Conservation (phyloP, 1,140 invertebrate genomes). For the Aphelinus certus region DNA sequence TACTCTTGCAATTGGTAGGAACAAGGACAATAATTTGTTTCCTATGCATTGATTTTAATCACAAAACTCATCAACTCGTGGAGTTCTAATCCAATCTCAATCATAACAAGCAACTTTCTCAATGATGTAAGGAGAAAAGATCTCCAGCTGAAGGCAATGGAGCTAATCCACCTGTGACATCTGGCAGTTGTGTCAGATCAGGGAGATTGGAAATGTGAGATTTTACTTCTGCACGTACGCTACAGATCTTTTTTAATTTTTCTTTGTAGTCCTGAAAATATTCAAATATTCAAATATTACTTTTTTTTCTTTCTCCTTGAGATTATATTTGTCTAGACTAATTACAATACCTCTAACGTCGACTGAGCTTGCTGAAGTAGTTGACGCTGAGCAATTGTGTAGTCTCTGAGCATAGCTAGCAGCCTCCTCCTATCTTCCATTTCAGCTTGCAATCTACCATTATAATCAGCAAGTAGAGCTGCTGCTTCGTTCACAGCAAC, state of each 20-base stretch:
- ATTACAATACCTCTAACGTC: slow-evolving; percentile 78
- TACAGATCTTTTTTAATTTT: slow-evolving; percentile 85
- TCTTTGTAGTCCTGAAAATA: slow-evolving; percentile 83
- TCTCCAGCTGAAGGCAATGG: slow-evolving; percentile 94
- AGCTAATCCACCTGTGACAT: slow-evolving; percentile 88
- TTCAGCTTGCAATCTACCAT: slow-evolving; percentile 83
- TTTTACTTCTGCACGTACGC: slow-evolving; percentile 86
- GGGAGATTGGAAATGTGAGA: slow-evolving; percentile 93
- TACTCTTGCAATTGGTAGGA: slow-evolving; percentile 5
- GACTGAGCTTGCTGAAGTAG: slow-evolving; percentile 84
- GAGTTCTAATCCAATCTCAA: slow-evolving; percentile 20
- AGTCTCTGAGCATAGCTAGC: slow-evolving; percentile 87
- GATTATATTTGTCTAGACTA: not conserved
- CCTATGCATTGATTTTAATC: slow-evolving; percentile 15
- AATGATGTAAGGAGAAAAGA: slow-evolving; percentile 78
- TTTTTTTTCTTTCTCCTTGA: too few species aligned
- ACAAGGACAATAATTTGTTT: not conserved
- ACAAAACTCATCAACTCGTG: slow-evolving; percentile 23
- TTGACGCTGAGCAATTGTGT: slow-evolving; percentile 85
- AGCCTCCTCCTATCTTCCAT: slow-evolving; percentile 88
- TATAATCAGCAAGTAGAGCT: slow-evolving; percentile 87
- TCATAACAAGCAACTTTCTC: slow-evolving; percentile 10
- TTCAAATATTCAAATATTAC: too few species aligned
- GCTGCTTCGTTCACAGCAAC: slow-evolving; percentile 88
- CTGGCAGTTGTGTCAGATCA: slow-evolving; percentile 88